Base-by-base conservation (phyloP, 2,888 invertebrate genomes). In the Carpatolechia fugitivella region DNA sequence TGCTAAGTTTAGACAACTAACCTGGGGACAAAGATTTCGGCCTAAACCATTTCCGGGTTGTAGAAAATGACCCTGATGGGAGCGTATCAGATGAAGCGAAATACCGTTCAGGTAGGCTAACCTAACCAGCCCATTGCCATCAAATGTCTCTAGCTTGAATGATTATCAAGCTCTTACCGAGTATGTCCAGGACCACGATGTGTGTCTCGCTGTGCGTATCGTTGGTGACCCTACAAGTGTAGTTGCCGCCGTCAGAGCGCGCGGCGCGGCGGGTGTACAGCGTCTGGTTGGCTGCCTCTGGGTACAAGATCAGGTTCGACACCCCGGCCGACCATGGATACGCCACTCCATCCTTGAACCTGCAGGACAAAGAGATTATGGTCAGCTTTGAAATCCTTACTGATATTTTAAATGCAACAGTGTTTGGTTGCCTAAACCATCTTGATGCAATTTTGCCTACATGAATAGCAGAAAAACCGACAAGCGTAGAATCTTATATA, bases 271-370 rank as follows among this genome's bases (percentile, higher is more conserved):
- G 91, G 24, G 94, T 93, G 86, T 95, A 95, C 67, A 95, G 91
- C 51, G 95, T 95, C 84, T 95, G 95, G 83, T 95, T 95, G 57
- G 93, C 94, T 52, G 94, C 94, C 80, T 94, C 94, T 0, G 95
- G 95, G 74, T 94, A 94, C 65, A 95, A 83, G 72, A 95, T 95
- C 69, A 95, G 89, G 66, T 92, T 93, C 33, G 95, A 95, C 51
- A 93, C 91, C 41, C 92, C 93, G 38, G 93, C 91, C 3, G 94
- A 92, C 95, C 95, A 95, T 0, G 95, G 95, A 77, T 95, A 95
- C 13, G 93, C 91, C 52, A 92, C 91, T 49, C 92, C 93, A 72
- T 95, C 94, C 85, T 95, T 95, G 75, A 93, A 94, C 95, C 95
- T 95, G 90, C 1, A 35, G 29, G 29, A 24, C 44, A 44, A 44